Conservation (phyloP, 64 coral and sea anemone species). For the Pocillopora verrucosa region DNA sequence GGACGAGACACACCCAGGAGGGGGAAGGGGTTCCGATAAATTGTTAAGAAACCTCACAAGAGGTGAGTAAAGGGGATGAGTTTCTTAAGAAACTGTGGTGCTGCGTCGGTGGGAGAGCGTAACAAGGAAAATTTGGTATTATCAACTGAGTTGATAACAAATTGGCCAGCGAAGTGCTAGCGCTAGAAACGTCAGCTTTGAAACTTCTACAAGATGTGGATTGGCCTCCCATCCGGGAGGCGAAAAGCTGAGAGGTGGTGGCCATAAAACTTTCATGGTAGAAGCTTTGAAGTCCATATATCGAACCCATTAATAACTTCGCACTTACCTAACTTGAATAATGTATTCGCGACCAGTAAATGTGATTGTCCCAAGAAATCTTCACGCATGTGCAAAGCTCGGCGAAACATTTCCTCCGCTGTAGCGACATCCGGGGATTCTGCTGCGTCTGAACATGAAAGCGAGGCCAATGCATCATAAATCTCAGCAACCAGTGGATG, state of each 20-base stretch:
- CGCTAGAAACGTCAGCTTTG: background rate
- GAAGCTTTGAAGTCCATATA: too few relatives aligned
- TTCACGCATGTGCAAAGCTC: constrained; percentile 83
- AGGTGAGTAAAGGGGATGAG: background rate
- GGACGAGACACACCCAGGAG: too few relatives aligned
- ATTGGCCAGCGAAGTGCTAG: too few relatives aligned
- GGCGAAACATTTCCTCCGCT: constrained; percentile 78
- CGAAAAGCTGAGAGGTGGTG: too few relatives aligned
- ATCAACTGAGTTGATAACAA: too few relatives aligned
- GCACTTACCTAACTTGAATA: constrained; percentile 83
- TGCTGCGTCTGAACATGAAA: constrained; percentile 38
- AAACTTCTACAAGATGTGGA: background rate
- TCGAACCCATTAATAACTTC: background rate
- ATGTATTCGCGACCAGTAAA: constrained; percentile 82
- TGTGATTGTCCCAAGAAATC: constrained; percentile 68
- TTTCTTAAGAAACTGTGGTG: too few relatives aligned
- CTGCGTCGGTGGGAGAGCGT: too few relatives aligned
- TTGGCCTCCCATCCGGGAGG: too few relatives aligned
- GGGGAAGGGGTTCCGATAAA: too few relatives aligned
- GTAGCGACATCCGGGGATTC: constrained; percentile 45
- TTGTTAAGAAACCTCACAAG: too few relatives aligned
- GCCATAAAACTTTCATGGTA: too few relatives aligned
- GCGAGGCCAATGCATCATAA: constrained; percentile 73
- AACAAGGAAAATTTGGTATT: too few relatives aligned
- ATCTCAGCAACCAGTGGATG: constrained; percentile 87